Evolutionary conservation across 2,888 invertebrate genomes (phyloP).

Genomic region (Siphonodentalium dalli): DNA sequence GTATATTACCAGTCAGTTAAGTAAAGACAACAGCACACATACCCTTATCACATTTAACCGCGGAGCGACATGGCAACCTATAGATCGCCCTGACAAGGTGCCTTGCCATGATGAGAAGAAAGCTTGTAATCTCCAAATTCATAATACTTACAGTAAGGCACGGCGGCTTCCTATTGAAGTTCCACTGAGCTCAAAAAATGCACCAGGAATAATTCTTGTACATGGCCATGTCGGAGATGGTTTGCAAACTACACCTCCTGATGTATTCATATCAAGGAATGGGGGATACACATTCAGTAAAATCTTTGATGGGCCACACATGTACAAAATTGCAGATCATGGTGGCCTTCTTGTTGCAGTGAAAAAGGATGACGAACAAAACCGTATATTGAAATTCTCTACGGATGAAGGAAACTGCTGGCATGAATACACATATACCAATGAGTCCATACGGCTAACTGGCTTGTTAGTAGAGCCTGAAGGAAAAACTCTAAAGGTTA

Average conservation of each 20-base stretch:
- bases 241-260: constrained; percentile 58
- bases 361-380: constrained; percentile 30
- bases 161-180: constrained; percentile 46
- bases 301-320: constrained; percentile 61
- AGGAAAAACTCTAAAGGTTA: constrained; percentile 55
- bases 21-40: constrained; percentile 56
- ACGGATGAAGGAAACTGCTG: constrained; percentile 63
- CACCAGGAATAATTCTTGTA: constrained; percentile 58
- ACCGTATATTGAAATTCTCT: constrained; percentile 58
- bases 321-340: constrained; percentile 61
- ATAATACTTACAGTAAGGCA: constrained; percentile 55
- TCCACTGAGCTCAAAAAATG: constrained; percentile 52
- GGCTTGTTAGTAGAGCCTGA: constrained; percentile 62
- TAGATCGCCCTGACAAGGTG: constrained; percentile 45
- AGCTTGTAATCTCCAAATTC: constrained; percentile 57
- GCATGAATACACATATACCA: constrained; percentile 59
- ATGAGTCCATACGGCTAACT: constrained; percentile 39
- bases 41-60: constrained; percentile 60
- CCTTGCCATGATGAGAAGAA: constrained; percentile 51
- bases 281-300: constrained; percentile 62
- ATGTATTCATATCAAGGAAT: constrained; percentile 62
- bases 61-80: constrained; percentile 59
- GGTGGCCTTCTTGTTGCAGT: constrained; percentile 63
- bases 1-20: constrained; percentile 61
- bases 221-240: constrained; percentile 63